Conservation (phyloP, 2,888 invertebrate species). For the Enoplolaimus lenunculus region DNA sequence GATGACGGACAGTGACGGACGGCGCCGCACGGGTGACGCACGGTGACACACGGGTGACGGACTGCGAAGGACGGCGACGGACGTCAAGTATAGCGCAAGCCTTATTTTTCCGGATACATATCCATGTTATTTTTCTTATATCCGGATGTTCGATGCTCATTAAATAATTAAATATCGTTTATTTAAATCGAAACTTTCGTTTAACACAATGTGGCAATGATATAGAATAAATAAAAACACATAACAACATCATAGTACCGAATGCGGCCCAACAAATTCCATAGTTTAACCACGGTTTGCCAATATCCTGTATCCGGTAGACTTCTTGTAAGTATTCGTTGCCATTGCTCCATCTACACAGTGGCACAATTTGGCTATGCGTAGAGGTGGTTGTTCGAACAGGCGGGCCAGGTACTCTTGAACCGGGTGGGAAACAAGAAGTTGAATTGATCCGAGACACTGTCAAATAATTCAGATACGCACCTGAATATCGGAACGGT, state of each 20-base stretch:
- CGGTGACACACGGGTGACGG: too few relatives aligned
- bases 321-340: not conserved
- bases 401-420: not conserved
- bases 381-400: not conserved
- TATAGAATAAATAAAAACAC: not conserved
- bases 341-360: not conserved
- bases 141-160: too few relatives aligned
- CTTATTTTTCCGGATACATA: too few relatives aligned
- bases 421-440: not conserved
- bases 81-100: too few relatives aligned
- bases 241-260: not conserved
- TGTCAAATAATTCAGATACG: conserved; percentile 34
- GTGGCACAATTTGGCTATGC: not conserved
- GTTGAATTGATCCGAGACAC: not conserved
- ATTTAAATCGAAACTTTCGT: not conserved
- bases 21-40: too few relatives aligned
- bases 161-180: too few relatives aligned
- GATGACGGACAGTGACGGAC: too few relatives aligned
- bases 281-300: not conserved
- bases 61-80: too few relatives aligned
- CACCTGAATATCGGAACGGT: conserved; percentile 63
- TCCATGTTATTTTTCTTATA: too few relatives aligned
- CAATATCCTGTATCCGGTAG: not conserved
- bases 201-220: not conserved
- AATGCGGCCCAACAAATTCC: not conserved